Percentiles rank a stretch among this genome's conserved stretches.
These are phyloP conservation scores for Octodon degus DNA, from an alignment of 2,113 vertebrate genomes.

Conservation along the genomic window DNA sequence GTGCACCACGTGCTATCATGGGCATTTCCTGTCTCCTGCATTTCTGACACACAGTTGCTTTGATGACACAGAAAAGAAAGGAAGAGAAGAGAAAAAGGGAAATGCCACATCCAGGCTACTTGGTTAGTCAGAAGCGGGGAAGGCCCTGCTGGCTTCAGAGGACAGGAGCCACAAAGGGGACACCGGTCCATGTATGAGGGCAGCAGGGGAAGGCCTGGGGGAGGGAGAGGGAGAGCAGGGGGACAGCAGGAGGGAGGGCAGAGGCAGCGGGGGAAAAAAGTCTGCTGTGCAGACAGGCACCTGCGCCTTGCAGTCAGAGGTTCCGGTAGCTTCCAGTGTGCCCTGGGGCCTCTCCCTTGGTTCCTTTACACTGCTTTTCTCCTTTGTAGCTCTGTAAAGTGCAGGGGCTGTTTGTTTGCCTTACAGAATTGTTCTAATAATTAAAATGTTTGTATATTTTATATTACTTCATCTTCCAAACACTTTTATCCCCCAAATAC, in stretches of 20 bases:
- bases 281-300: neutral
- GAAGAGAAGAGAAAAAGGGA: neutral
- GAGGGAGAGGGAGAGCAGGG: too few relatives aligned
- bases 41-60: neutral
- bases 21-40: neutral
- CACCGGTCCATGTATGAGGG: neutral
- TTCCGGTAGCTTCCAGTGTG: neutral
- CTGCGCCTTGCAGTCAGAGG: neutral
- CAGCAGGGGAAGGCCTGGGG: neutral
- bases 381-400: constrained; percentile 34
- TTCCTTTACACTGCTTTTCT: constrained; percentile 19
- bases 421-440: neutral
- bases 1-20: rapidly evolving
- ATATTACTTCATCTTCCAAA: constrained; percentile 18
- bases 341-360: neutral
- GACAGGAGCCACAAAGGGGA: neutral
- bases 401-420: neutral
- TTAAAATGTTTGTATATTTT: neutral
- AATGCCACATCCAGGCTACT: neutral
- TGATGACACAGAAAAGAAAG: neutral
- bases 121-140: neutral
- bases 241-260: too few relatives aligned
- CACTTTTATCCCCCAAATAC: neutral
- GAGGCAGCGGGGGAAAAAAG: too few relatives aligned
- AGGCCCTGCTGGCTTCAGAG: neutral